Evolutionary conservation across 2,797 vertebrate genomes (phyloP), one percentile per base, ranked within the genome.

Genomic region (Dipus sagitta): DNA sequence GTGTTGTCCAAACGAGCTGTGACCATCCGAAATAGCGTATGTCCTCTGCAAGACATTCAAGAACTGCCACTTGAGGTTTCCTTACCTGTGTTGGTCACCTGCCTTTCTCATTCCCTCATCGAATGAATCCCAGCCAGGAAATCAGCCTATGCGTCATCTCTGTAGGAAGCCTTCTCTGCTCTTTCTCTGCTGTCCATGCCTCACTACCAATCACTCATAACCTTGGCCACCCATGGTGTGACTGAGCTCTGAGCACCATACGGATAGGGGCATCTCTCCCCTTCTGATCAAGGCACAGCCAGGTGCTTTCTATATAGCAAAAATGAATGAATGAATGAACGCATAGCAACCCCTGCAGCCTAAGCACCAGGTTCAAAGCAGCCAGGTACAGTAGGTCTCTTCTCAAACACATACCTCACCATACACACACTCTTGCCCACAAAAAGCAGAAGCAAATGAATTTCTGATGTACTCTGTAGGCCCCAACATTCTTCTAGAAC

Each of bases 231-330:
- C 32, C 3, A 13, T 0, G 30, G 26, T 14, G 11, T 4, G 14
- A n/a, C 30, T 32, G 60, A 65, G 28, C 28, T 71, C 2, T 14
- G 28, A 42, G 68, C 62, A 42, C 65, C 13, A 13, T 10, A 10
- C 10, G 8, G 65, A 58, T 54, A 78, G 52, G 32, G 9, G 24
- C 47, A 77, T 23, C 4, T n/a, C 83, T 20, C 21, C 30, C 52
- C 70, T 52, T 32, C 64, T 70, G 3, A 0, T 38, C 85, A 24
- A 60, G 30, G 30, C 38, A 74, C 52, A 21, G 58, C 9, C 2
- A 11, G 0, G 17, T 38, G 54, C 52, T 62, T 58, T 30, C 42
- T 60, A 5, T 13, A 0, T 0, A 11, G 38, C 11, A 42, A 6
- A 7, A 18, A 11, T 28, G 32, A 68, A 34, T 20, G 70, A 68